A percentile compares a stretch with the other conserved stretches of the same genome.
Conservation (phyloP, 2,113 vertebrate species). For the Triplophysa dalaica region DNA sequence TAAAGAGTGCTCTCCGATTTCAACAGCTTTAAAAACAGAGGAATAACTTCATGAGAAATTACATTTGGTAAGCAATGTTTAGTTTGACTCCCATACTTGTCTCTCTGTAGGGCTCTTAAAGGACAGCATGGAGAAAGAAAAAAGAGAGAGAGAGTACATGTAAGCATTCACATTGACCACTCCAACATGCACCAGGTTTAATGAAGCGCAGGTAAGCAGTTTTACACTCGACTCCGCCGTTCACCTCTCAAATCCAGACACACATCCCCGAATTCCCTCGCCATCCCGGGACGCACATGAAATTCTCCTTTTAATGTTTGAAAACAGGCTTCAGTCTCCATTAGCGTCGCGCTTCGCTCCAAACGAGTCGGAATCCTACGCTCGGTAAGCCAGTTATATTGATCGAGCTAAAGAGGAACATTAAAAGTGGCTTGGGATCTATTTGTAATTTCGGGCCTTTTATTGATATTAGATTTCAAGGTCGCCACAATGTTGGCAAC, state of each 20-base stretch:
- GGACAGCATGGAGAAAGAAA: constrained; percentile 98
- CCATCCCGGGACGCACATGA: constrained; percentile 26
- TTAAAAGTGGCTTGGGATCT: constrained; percentile 42
- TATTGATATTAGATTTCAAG: constrained; percentile 57
- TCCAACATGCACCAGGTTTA: constrained; percentile 85
- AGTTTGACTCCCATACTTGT: constrained; percentile 99
- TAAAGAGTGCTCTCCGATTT: neutral
- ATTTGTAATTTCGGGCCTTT: constrained; percentile 47
- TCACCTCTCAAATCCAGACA: constrained; percentile 33
- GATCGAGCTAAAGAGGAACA: constrained; percentile 50
- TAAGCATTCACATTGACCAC: constrained; percentile 92
- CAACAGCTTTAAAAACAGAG: constrained; percentile 4
- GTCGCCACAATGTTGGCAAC: constrained; percentile 35
- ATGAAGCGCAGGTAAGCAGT: constrained; percentile 64
- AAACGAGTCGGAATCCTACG: constrained; percentile 19
- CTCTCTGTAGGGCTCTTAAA: constrained; percentile 99
- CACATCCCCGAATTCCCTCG: neutral
- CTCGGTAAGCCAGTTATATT: constrained; percentile 46
- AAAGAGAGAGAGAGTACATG: constrained; percentile 90
- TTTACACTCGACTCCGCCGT: constrained; percentile 19
- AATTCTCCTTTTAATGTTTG: constrained; percentile 18
- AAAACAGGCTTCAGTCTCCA: constrained; percentile 26
- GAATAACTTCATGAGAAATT: constrained; percentile 86
- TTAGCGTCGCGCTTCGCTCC: neutral
- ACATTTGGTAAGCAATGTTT: constrained; percentile 99